Evolutionary conservation across 2,797 vertebrate species (phyloP).

Genomic region (Anolis apletophallus): DNA sequence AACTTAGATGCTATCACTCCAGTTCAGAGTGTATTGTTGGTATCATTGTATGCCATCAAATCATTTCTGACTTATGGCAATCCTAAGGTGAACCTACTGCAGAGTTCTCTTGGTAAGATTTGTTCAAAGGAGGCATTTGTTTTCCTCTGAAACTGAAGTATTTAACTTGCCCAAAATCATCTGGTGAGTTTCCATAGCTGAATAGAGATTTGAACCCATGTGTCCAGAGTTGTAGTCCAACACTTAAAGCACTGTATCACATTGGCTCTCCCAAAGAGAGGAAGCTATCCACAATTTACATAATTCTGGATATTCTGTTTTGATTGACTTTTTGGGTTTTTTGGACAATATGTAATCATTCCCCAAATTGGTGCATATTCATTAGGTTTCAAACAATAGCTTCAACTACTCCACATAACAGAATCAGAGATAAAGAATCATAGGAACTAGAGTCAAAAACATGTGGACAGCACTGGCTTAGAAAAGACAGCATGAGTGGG

Average conservation of each 20-base stretch:
- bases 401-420: not conserved
- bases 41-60: not conserved
- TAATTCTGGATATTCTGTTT: not conserved
- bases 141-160: no score
- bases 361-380: not conserved
- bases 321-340: no score
- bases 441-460: not conserved
- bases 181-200: no score
- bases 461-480: not conserved
- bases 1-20: fast-evolving
- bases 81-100: no score
- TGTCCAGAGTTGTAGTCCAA: no score
- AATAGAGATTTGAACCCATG: no score
- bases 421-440: not conserved
- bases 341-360: not conserved
- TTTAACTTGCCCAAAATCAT: no score
- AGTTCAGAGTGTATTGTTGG: not conserved
- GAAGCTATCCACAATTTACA: not conserved
- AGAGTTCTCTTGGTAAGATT: no score
- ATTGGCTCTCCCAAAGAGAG: no score
- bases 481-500: not conserved
- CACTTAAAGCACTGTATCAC: no score
- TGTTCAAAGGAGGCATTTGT: no score
- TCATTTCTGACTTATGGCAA: no score
- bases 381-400: not conserved